These are phyloP conservation scores for Drosophila kohkoa DNA, from an alignment of 1,140 invertebrate genomes.

Conservation along the genomic window DNA sequence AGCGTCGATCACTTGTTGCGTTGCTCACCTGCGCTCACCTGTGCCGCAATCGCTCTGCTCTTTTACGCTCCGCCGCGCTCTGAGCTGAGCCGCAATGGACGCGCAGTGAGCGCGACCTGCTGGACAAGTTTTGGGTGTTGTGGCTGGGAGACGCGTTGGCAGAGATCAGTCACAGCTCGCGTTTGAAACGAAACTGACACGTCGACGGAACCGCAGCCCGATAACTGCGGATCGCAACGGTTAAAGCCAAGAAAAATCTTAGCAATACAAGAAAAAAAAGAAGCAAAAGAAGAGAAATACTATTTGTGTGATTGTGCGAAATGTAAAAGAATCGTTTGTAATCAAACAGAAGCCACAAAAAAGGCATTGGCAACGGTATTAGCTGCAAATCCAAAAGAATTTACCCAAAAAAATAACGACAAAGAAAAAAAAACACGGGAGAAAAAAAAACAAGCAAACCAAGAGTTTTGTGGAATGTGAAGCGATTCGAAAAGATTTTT, in stretches of 20 bases:
- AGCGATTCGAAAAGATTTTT: conserved; percentile 76
- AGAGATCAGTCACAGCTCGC: conserved; percentile 73
- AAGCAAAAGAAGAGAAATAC: conserved; percentile 32
- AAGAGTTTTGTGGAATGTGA: conserved; percentile 63
- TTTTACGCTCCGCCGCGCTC: conserved; percentile 48
- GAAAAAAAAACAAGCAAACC: conserved; percentile 32
- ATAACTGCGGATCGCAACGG: conserved; percentile 42
- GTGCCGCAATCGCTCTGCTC: conserved; percentile 9
- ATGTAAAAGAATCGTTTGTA: conserved; percentile 60
- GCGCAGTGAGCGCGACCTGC: conserved; percentile 47
- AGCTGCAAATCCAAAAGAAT: conserved; percentile 16
- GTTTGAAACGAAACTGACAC: conserved; percentile 82
- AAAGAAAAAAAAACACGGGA: conserved; percentile 12
- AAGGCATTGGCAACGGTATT: conserved; percentile 34
- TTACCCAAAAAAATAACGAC: conserved; percentile 3
- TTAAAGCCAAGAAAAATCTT: conserved; percentile 59
- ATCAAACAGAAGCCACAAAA: conserved; percentile 34
- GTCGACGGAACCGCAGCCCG: conserved; percentile 62
- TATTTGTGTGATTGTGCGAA: conserved; percentile 46
- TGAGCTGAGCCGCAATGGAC: neutral
- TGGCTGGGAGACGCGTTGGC: conserved; percentile 57
- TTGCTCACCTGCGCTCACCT: conserved; percentile 45
- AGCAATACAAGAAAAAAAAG: conserved; percentile 40
- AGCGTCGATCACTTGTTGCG: conserved; percentile 28
- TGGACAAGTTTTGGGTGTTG: conserved; percentile 57